Evolutionary conservation across 2,888 invertebrate genomes (phyloP), one percentile per base, ranked within the genome.

Genomic region (Macrophya annulata): DNA sequence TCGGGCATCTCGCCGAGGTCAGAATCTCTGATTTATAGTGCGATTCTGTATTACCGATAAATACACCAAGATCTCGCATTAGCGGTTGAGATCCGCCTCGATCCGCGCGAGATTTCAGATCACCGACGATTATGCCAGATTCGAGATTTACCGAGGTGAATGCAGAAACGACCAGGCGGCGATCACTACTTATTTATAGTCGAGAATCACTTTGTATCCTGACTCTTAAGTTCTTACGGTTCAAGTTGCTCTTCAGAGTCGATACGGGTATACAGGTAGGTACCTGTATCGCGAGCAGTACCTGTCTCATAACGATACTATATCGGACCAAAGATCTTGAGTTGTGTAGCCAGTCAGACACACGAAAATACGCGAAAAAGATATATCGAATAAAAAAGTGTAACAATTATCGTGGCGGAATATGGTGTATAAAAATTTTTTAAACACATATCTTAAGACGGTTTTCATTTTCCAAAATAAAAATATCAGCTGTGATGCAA

Each of bases 151-250:
- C 90, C 88, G 83, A 83, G 88, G 86, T 89, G 45, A 85, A 85
- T 2, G 55, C 59, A 65, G 15, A 77, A 77, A 51, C 77, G 77
- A 82, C 86, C 85, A 86, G 85, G 85, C 86, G 85, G 86, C 88
- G 83, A 86, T 87, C 89, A 87, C 86, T 89, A 88, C 89, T 90
- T 91, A 90, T 91, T 90, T 90, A 90, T 90, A 89, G 89, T 87
- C 86, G 86, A 76, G 89, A 90, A 90, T 90, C 89, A 88, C 88
- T 88, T 81, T 65, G 74, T 62, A 51, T 25, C 40, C 45, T 65
- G 65, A 81, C 62, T 74, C 45, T 45, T 43, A 74, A 12, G 43
- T 74, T 77, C 48, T 55, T 55, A 10, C 10, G 17, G 76, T 76
- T 40, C n/a, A 65, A 31, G 59, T 59, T 40, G n/a, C 71, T 40